Base-by-base conservation (phyloP, 2,113 vertebrate species). In the Vulpes vulpes region DNA sequence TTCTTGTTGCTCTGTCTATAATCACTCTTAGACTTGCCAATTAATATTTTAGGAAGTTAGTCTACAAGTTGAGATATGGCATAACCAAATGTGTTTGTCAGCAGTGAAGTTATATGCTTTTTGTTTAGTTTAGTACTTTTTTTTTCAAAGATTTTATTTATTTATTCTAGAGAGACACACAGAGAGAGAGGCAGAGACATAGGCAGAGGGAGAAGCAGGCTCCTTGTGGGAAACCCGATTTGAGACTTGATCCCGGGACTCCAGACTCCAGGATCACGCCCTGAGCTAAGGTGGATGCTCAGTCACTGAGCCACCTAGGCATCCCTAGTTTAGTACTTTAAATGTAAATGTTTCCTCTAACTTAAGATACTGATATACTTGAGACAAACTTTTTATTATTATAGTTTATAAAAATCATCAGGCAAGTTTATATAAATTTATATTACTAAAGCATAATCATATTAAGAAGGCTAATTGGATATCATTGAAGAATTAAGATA, bases 341-440 rank as follows among this genome's bases (percentile, higher is more conserved):
- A 71, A 76, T 81, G 27, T 43, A 84, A 89, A 62, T 43, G 5
- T 82, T 86, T 57, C 57, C 92, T 89, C 35, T 96, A 51, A 84
- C 57, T 16, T 81, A 82, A 91, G 35, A 62, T 64, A 38, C 10
- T 76, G 35, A 90, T 93, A 95, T 94, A 88, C 43, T 74, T 94
- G 85, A 43, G 23, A 65, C 78, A 95, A 93, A 92, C 14, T 95
- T 96, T 76, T 78, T 88, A 43, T 89, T 53, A 82, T 89, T 78
- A 55, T 35, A 80, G 35, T 73, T 55, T 86, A 91, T 87, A 80
- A 88, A 94, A 95, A 95, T 59, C 35, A 84, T 67, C 23, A 82
- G 88, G 80, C 49, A 85, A 96, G 60, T 97, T 97, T 93, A 57
- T 82, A 65, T 82, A 76, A 94, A 93, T 80, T 87, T 96, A 64